These are phyloP conservation scores for Ornithoptera alexandrae DNA, from an alignment of 2,888 invertebrate genomes.

Conservation along the genomic window DNA sequence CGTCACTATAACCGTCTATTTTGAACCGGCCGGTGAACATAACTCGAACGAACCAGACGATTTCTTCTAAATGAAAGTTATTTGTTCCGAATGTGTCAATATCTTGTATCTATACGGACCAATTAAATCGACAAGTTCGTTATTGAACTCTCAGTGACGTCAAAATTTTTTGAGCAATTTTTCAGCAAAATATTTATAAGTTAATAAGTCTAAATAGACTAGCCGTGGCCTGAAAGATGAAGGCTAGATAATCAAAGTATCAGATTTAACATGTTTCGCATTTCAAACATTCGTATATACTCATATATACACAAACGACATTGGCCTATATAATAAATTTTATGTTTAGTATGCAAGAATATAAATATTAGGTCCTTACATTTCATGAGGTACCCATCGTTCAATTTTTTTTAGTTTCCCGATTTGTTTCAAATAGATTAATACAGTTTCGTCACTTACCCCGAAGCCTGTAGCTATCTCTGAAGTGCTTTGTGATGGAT, in stretches of 20 bases:
- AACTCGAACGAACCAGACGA: conserved; percentile 26
- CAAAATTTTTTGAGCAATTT: not conserved
- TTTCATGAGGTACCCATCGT: no score
- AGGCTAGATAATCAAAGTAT: conserved; percentile 15
- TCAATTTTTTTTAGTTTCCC: no score
- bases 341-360: not conserved
- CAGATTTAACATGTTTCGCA: conserved; percentile 10
- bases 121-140: not conserved
- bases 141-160: no score
- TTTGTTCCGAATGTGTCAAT: not conserved
- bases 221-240: conserved; percentile 11
- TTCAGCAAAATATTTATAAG: not conserved
- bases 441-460: no score
- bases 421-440: no score
- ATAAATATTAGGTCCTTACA: not conserved
- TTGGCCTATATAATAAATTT: conserved; percentile 13
- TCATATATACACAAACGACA: conserved; percentile 18
- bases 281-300: conserved; percentile 17
- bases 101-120: not conserved
- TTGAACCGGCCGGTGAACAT: conserved; percentile 34
- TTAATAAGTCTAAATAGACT: not conserved
- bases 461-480: no score
- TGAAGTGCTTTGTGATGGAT: no score
- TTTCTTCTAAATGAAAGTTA: conserved; percentile 5
- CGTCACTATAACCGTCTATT: conserved; percentile 44